phyloP scores from a whole-genome alignment of 2,113 vertebrate genomes.

The Erinaceus europaeus region DNA sequence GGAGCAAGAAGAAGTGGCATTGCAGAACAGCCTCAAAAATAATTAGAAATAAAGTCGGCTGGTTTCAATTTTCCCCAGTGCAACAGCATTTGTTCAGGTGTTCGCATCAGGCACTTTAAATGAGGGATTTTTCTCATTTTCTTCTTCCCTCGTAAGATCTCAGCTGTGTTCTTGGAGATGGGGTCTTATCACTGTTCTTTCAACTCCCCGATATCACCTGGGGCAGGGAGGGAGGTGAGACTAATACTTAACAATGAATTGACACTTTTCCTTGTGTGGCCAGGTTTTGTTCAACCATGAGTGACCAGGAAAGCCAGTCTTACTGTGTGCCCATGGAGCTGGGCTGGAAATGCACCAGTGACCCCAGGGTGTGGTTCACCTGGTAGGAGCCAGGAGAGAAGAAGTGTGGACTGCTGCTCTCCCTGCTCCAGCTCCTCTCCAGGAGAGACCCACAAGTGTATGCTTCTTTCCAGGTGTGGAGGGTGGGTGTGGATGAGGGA shows the following conservation, averaged over 20 bases:
- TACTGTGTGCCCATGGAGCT: neutral
- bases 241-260: neutral
- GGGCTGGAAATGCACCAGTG: neutral
- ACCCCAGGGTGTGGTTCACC: neutral
- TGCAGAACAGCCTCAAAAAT: neutral
- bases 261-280: neutral
- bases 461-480: neutral
- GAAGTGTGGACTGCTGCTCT: fast-evolving
- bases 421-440: too few species aligned
- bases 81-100: neutral
- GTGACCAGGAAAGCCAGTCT: neutral
- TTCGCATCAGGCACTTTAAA: neutral
- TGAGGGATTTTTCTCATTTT: neutral
- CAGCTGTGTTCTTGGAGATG: neutral
- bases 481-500: neutral
- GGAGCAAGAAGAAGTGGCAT: neutral
- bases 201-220: neutral
- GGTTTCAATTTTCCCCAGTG: neutral
- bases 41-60: neutral
- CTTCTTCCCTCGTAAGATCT: conserved; percentile 20
- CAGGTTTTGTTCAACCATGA: neutral
- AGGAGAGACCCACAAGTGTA: neutral
- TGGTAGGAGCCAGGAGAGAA: neutral
- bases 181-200: neutral
- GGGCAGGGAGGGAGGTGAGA: fast-evolving